Percentiles rank a stretch among this genome's conserved stretches.
Evolutionary conservation across 1,140 invertebrate species (phyloP).

Genomic region (Yoshiicerus persimilis): DNA sequence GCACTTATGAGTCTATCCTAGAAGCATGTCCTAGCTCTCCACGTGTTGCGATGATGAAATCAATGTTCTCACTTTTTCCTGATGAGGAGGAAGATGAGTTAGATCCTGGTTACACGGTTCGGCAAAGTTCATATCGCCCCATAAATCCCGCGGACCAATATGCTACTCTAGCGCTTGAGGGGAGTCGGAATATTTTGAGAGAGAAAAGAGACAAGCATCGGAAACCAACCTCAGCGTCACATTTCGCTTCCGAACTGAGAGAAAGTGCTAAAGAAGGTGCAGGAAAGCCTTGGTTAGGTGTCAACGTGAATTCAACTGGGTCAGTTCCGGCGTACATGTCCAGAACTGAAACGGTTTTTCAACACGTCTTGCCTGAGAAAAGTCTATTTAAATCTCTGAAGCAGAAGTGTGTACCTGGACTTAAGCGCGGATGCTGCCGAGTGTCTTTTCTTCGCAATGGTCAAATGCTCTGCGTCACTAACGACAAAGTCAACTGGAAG

Average conservation of each 20-base stretch:
- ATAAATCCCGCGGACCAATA: background rate
- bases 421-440: background rate
- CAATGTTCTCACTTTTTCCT: background rate
- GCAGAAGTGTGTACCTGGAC: background rate
- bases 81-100: background rate
- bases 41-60: slow-evolving; percentile 2
- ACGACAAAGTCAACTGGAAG: background rate
- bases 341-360: too few species aligned
- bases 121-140: background rate
- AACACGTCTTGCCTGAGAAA: background rate
- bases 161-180: background rate
- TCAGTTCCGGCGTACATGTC: background rate
- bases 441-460: background rate
- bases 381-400: background rate
- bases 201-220: background rate
- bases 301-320: background rate
- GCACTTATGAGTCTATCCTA: slow-evolving; percentile 9
- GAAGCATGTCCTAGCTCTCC: background rate
- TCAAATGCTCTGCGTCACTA: background rate
- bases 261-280: background rate
- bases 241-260: background rate
- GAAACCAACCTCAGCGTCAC: background rate
- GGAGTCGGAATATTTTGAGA: background rate
- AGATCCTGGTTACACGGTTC: background rate
- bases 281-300: background rate